Conservation (phyloP, 2,797 vertebrate species). For the Synanceia verrucosa region DNA sequence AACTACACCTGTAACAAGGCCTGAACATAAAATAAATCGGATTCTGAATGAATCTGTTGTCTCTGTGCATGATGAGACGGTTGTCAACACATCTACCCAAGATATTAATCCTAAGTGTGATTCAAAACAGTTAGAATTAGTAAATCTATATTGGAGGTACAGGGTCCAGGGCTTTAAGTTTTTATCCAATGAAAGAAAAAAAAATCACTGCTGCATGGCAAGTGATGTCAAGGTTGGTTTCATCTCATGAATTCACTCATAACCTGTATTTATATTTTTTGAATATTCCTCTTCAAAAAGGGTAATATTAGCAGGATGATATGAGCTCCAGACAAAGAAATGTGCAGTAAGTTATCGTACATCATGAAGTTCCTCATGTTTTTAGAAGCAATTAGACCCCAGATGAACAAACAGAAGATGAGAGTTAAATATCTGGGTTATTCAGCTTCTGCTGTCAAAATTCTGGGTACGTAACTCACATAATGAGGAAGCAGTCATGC, state of each 20-base stretch:
- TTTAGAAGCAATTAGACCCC: background rate
- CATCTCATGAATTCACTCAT: slow-evolving; percentile 4
- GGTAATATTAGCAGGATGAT: slow-evolving; percentile 2
- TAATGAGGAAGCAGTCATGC: background rate
- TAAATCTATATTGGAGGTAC: background rate
- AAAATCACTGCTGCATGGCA: background rate
- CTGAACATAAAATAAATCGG: background rate
- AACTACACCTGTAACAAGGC: background rate
- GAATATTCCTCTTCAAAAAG: slow-evolving; percentile 1
- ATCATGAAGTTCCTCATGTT: background rate
- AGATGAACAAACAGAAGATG: background rate
- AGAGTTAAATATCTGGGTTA: background rate
- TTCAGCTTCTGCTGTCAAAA: background rate
- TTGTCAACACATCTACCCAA: background rate
- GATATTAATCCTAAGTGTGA: too few relatives aligned
- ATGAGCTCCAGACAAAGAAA: background rate
- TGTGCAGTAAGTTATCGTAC: background rate
- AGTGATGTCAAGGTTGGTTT: slow-evolving; percentile 10
- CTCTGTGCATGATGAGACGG: background rate
- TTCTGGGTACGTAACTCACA: background rate
- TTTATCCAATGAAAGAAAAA: background rate
- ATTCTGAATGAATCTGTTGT: background rate
- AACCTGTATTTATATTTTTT: background rate
- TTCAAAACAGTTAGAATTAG: slow-evolving; percentile 1
- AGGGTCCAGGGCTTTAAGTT: slow-evolving; percentile 20